Base-by-base conservation (phyloP, 35 echinoderm and acorn worm species). In the Heliocidaris tuberculata region DNA sequence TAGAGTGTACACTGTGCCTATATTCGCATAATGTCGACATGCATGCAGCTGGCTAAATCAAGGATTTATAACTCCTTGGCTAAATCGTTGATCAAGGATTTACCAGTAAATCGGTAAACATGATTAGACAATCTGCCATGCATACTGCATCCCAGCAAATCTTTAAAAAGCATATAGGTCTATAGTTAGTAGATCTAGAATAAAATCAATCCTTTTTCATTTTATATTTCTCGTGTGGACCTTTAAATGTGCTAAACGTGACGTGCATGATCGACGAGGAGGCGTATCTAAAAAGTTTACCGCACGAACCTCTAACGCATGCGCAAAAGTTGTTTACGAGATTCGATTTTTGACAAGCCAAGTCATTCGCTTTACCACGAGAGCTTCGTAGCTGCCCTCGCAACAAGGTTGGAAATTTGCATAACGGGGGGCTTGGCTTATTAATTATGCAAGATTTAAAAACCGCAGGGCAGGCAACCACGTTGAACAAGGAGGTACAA, bases 391-490 rank as follows among this genome's bases (percentile, higher is more conserved):
- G 52, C 31, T 29, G 85, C 87, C 87, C 87, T 89, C 87, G 87
- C 87, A 89, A 89, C 87, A 89, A 89, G 87, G 13, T 32, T 89
- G 31, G 12, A 47, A 47, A 89, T 89, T 89, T 89, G 87, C 87
- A 89, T 89, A 89, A 89, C 87, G 87, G 87, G 70, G 87, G 87
- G 31, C 47, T 89, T 13, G 87, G 15, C 87, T 89, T 42, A 47
- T 89, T 89, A 89, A 89, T 89, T 89, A 89, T 89, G 47, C 87
- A 89, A 89, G 47, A 48, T 89, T 89, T 89, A 89, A 89, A 89
- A 89, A 89, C 87, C 87, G 87, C 87, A 89, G 87, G 87, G 29
- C 87, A 89, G 87, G 87, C 87, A 89, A 89, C 87, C 87, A 89
- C 87, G 87, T 89, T 89, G 87, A 48, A 47, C 31, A 32, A 89